These are phyloP conservation scores for Hippasteria phrygiana DNA, from an alignment of 53 echinoderm and acorn worm species.

Conservation along the genomic window DNA sequence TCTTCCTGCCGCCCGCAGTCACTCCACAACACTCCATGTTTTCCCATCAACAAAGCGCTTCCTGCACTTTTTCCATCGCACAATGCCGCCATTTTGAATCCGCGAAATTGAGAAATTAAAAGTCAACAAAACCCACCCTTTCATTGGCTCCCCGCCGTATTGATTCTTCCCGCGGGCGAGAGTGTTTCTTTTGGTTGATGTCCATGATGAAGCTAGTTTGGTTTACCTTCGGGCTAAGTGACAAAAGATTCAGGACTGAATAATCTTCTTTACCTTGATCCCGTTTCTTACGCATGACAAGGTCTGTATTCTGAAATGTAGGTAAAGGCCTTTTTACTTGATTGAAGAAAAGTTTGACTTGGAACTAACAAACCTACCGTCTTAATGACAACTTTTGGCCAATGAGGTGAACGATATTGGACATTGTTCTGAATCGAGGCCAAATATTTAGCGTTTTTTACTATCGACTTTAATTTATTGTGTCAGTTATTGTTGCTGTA, in stretches of 20 bases:
- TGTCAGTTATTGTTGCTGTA: no score
- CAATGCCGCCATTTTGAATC: background rate
- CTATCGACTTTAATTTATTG: no score
- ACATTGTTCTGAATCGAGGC: no score
- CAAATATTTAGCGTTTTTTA: no score
- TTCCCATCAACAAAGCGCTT: background rate
- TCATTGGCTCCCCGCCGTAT: background rate
- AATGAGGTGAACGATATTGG: no score
- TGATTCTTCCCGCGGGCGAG: background rate
- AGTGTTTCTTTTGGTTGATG: background rate
- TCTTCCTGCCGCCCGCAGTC: background rate
- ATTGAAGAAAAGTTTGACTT: no score
- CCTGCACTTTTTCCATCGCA: background rate
- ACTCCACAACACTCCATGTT: no score
- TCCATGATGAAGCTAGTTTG: background rate
- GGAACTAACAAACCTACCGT: no score
- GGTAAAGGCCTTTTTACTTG: background rate
- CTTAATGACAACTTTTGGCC: no score
- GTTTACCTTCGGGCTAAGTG: background rate
- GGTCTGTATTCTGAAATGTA: background rate
- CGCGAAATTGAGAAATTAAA: conserved; percentile 6
- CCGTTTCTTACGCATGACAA: background rate
- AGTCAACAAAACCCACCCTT: conserved; percentile 16
- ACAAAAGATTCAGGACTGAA: background rate
- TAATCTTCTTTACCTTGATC: background rate